A percentile compares a stretch with the other conserved stretches of the same genome.
These are phyloP conservation scores for Manduca sexta DNA, from an alignment of 1,140 invertebrate genomes.

Conservation along the genomic window DNA sequence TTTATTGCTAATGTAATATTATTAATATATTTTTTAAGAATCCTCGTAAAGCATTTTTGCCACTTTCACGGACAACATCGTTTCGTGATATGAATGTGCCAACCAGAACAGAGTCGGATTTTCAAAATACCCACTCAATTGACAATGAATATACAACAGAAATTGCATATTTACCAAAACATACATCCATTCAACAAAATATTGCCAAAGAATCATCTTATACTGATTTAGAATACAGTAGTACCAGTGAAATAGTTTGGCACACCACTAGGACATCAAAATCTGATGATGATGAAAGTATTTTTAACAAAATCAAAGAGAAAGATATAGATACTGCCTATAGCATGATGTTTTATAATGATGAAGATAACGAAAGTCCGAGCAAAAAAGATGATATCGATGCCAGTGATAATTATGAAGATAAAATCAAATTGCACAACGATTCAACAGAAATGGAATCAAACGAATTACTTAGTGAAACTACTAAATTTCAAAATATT, in stretches of 20 bases:
- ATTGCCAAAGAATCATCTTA: conserved; percentile 13
- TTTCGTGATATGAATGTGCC: conserved; percentile 20
- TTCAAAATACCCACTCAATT: conserved; percentile 19
- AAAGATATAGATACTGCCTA: conserved; percentile 28
- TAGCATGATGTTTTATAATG: conserved; percentile 38
- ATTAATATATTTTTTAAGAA: conserved; percentile 1
- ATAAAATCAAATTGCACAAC: conserved; percentile 9
- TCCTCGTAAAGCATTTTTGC: conserved; percentile 2
- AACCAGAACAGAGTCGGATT: conserved; percentile 22
- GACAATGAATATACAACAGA: conserved; percentile 11
- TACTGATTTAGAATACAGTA: neutral
- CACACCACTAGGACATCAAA: neutral
- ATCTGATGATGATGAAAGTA: conserved; percentile 3
- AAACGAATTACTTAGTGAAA: neutral
- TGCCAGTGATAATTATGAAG: conserved; percentile 17
- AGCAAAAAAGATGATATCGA: conserved; percentile 19
- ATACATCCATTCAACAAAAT: conserved; percentile 8
- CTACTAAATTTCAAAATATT: neutral
- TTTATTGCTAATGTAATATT: neutral
- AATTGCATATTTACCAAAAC: conserved; percentile 13
- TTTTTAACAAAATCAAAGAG: conserved; percentile 9
- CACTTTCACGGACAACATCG: conserved; percentile 28
- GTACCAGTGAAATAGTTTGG: neutral
- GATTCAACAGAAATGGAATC: neutral
- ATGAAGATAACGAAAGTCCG: conserved; percentile 21